These are phyloP conservation scores for Gouania willdenowi DNA, from an alignment of 2,797 vertebrate genomes.

Conservation along the genomic window DNA sequence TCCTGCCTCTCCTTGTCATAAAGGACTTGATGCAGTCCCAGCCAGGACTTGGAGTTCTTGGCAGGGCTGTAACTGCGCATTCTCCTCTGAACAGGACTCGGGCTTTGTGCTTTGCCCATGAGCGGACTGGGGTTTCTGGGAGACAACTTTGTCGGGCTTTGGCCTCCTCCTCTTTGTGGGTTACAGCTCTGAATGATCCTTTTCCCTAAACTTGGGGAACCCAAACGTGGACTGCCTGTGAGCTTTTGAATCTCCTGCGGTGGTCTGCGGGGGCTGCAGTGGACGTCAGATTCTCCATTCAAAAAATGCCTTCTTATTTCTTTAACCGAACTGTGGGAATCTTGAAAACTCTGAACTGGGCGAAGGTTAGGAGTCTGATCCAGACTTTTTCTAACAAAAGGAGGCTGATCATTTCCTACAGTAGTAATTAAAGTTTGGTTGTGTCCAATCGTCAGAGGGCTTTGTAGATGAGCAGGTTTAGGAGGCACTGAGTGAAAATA, in stretches of 20 bases:
- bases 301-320: slow-evolving; percentile 2
- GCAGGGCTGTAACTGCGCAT: slow-evolving; percentile 24
- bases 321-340: slow-evolving; percentile 25
- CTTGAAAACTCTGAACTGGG: not conserved
- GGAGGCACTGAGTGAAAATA: slow-evolving; percentile 36
- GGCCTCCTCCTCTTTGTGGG: slow-evolving; percentile 19
- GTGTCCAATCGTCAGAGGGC: slow-evolving; percentile 1
- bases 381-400: too few relatives aligned
- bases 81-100: slow-evolving; percentile 44
- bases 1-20: slow-evolving; percentile 28
- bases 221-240: slow-evolving; percentile 14
- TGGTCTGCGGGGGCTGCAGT: slow-evolving; percentile 11
- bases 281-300: slow-evolving; percentile 1
- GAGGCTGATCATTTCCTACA: too few relatives aligned
- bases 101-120: slow-evolving; percentile 21
- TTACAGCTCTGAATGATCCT: slow-evolving; percentile 22
- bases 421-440: slow-evolving; percentile 12
- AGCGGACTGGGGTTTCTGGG: slow-evolving; percentile 34
- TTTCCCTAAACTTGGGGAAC: slow-evolving; percentile 42
- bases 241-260: slow-evolving; percentile 3
- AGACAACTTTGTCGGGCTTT: slow-evolving; percentile 35
- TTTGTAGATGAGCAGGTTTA: slow-evolving; percentile 46
- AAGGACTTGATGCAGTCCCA: slow-evolving; percentile 34
- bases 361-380: slow-evolving; percentile 12
- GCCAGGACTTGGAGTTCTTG: slow-evolving; percentile 46